A percentile compares a stretch with the other conserved stretches of the same genome.
These are phyloP conservation scores for Pygoscelis antarcticus DNA, from an alignment of 2,113 vertebrate species.

Conservation along the genomic window DNA sequence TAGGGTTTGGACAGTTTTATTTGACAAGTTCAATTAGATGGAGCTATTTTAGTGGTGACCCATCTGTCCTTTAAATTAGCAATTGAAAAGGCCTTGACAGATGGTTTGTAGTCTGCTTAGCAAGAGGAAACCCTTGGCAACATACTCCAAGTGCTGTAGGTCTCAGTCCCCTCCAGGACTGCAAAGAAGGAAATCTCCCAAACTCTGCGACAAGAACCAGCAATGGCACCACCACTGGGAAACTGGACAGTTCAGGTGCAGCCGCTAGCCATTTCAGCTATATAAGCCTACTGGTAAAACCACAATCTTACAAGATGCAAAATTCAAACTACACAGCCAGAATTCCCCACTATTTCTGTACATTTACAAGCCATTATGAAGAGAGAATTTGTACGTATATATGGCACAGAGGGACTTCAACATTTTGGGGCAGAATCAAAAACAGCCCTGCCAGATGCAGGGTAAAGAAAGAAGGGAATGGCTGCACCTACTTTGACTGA, in stretches of 20 bases:
- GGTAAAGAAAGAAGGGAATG: background rate
- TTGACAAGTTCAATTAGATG: background rate
- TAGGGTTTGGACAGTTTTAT: background rate
- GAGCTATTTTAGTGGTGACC: background rate
- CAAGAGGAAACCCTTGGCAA: background rate
- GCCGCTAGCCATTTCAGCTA: background rate
- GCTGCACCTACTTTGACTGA: background rate
- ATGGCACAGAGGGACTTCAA: background rate
- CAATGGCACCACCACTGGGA: background rate
- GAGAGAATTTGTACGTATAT: background rate
- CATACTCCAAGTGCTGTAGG: background rate
- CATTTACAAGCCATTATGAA: rapidly evolving
- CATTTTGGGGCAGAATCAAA: background rate
- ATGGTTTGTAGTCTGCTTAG: background rate
- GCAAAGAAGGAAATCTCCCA: background rate
- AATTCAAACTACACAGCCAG: background rate
- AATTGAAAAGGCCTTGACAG: background rate
- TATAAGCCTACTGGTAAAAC: background rate
- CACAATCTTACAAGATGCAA: rapidly evolving
- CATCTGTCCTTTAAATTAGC: background rate
- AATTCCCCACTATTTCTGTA: background rate
- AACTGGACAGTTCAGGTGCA: background rate
- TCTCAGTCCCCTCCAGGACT: background rate
- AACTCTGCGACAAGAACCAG: background rate
- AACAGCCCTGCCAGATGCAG: background rate